These are phyloP conservation scores for Dermolepida albohirtum DNA, from an alignment of 2,888 invertebrate species.

Conservation along the genomic window DNA sequence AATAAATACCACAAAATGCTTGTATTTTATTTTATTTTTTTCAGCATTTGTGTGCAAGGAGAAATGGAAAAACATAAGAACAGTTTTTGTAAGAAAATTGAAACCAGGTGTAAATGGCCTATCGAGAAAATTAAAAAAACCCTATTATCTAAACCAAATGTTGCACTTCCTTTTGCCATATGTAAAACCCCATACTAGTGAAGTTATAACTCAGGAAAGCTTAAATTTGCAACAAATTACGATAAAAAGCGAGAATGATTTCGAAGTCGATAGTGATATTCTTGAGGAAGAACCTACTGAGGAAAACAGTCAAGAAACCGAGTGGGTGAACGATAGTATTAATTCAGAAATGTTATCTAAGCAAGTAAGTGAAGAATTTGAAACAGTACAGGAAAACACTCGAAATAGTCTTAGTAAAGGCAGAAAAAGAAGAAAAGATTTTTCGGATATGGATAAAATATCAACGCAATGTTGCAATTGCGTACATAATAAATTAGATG, in stretches of 20 bases:
- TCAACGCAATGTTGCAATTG: neutral
- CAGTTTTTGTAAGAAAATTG: slow-evolving; percentile 18
- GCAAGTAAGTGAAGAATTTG: no score
- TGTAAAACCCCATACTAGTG: slow-evolving; percentile 1
- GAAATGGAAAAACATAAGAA: slow-evolving; percentile 19
- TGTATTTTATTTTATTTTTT: neutral
- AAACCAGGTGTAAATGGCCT: neutral
- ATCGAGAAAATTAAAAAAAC: neutral
- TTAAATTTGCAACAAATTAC: neutral
- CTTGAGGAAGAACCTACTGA: neutral
- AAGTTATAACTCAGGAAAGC: neutral
- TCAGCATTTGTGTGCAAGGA: slow-evolving; percentile 2
- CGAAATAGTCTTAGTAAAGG: no score
- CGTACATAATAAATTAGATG: neutral
- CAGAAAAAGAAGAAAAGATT: no score
- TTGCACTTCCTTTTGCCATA: slow-evolving; percentile 14
- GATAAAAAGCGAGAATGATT: neutral
- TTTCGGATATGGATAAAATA: no score
- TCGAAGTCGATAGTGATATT: slow-evolving; percentile 4
- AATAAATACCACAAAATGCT: no score
- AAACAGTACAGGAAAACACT: no score
- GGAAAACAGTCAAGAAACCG: neutral
- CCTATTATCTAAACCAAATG: slow-evolving; percentile 5
- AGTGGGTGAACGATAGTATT: no score
- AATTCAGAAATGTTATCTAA: no score